These are phyloP conservation scores for Tenthredo notha DNA, from an alignment of 2,888 invertebrate species.

Conservation along the genomic window DNA sequence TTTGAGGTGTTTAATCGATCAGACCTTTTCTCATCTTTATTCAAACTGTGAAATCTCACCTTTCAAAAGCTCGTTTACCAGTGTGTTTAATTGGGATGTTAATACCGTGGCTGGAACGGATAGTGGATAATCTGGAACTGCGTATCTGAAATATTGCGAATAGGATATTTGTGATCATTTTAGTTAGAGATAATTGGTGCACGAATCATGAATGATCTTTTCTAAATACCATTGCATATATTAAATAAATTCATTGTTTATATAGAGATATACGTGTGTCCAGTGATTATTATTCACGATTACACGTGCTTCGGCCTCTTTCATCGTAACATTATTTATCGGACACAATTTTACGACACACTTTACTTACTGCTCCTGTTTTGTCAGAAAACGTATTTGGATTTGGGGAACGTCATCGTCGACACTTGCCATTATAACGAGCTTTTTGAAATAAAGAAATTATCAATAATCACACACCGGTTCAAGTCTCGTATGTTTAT, in stretches of 20 bases:
- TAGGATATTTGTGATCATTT: background rate
- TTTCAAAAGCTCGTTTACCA: conserved; percentile 89
- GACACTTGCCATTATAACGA: conserved; percentile 59
- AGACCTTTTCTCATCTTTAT: conserved; percentile 58
- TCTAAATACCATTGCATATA: background rate
- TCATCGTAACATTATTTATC: background rate
- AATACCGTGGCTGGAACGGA: conserved; percentile 89
- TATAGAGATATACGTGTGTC: background rate
- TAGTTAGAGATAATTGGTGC: background rate
- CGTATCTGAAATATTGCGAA: conserved; percentile 84
- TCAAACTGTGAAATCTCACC: conserved; percentile 74
- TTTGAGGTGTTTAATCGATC: conserved; percentile 9
- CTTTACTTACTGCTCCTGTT: conserved; percentile 87
- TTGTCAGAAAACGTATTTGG: conserved; percentile 89
- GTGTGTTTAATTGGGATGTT: conserved; percentile 85
- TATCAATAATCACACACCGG: background rate
- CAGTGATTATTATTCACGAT: background rate
- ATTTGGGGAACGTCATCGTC: conserved; percentile 82
- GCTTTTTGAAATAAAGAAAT: background rate
- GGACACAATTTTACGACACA: conserved; percentile 27
- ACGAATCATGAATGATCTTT: conserved; percentile 28
- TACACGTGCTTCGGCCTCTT: conserved; percentile 1
- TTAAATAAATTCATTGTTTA: conserved; percentile 45
- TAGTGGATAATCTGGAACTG: conserved; percentile 91
- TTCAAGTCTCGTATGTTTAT: background rate